Evolutionary conservation across 2,888 invertebrate species (phyloP), one percentile per base, ranked within the genome.

Genomic region (Hetaerina titia): DNA sequence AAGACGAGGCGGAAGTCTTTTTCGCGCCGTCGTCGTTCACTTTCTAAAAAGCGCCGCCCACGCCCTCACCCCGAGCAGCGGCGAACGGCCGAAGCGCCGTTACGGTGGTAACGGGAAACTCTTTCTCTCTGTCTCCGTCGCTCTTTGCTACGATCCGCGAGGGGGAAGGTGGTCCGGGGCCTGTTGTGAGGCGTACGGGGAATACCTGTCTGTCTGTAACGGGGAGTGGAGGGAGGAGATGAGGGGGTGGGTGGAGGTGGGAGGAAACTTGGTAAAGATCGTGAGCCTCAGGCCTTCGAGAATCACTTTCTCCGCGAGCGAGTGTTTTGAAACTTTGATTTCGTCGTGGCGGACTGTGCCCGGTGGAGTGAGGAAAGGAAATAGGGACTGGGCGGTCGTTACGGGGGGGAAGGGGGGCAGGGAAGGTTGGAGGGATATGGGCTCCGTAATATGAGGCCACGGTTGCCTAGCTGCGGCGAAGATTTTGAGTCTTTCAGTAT

Each of bases 281-380:
- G 90, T 45, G 45, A 64, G 90, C 64, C 45, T 90, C 64, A 11
- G 19, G 45, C 87, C 15, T 89, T 58, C 81, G 81, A 31, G 69
- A 74, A 92, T 74, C 74, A 92, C 92, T 92, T 92, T 92, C 92
- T 74, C 90, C 90, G 90, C 63, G 60, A 8, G 81, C 31, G 92
- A 92, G 92, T 56, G 92, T 92, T 92, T 92, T 64, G 64, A 92
- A 92, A 92, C 92, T 69, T n/a, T 19, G 92, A 69, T 92, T 92
- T 92, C 92, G 56, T 45, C n/a, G 69, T 58, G 57, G 89, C 56
- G 56, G 89, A 19, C 57, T 8, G 45, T 88, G 56, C 88, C 56
- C 22, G n/a, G 22, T 22, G 17, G 88, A 17, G 17, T 7, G 57
- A 69, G 22, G 56, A 31, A 19, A 22, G 45, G 88, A 69, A 7